A percentile compares a stretch with the other conserved stretches of the same genome.
Evolutionary conservation across 2,113 vertebrate genomes (phyloP).

Genomic region (Acanthochromis polyacanthus): DNA sequence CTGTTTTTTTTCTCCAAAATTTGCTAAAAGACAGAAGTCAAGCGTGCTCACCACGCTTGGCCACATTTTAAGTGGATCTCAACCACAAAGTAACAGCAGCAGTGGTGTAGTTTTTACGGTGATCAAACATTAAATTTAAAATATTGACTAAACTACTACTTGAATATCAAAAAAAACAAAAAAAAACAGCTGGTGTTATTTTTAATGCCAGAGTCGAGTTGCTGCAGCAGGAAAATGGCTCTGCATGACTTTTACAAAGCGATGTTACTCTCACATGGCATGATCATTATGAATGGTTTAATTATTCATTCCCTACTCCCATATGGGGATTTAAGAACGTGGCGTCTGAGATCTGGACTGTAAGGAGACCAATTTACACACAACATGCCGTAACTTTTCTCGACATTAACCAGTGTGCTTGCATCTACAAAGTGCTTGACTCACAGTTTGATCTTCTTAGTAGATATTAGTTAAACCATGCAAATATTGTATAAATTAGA

Average conservation of each 20-base stretch:
- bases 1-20: conserved; percentile 8
- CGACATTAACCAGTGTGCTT: conserved; percentile 6
- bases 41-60: conserved; percentile 9
- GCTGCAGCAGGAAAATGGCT: conserved; percentile 22
- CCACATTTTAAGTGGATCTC: conserved; percentile 36
- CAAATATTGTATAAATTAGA: conserved; percentile 1
- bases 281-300: conserved; percentile 62
- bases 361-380: conserved; percentile 51
- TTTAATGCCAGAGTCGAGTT: conserved; percentile 12
- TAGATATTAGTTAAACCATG: neutral
- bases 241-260: conserved; percentile 59
- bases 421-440: conserved; percentile 18
- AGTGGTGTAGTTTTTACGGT: conserved; percentile 17
- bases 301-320: conserved; percentile 69
- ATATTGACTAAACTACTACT: conserved; percentile 61
- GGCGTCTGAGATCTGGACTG: conserved; percentile 39
- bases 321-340: conserved; percentile 52
- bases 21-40: conserved; percentile 48
- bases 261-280: conserved; percentile 31
- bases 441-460: conserved; percentile 5
- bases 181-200: conserved; percentile 32
- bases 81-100: conserved; percentile 29
- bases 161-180: conserved; percentile 60
- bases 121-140: conserved; percentile 62
- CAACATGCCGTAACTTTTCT: conserved; percentile 14